These are phyloP conservation scores for Cryptus armator DNA, from an alignment of 2,888 invertebrate genomes.

Conservation along the genomic window DNA sequence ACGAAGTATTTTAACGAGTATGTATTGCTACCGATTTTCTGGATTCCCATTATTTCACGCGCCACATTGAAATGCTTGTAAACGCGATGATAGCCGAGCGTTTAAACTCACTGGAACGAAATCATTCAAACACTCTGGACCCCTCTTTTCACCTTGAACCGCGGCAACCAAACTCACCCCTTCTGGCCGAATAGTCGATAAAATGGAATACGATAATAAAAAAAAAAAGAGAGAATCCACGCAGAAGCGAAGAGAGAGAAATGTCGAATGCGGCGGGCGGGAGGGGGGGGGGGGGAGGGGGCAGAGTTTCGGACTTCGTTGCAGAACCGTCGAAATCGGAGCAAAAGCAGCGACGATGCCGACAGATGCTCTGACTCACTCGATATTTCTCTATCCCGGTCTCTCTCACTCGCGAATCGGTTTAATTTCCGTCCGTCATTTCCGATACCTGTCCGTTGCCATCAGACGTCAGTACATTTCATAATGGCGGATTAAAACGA, in stretches of 20 bases:
- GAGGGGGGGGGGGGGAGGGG: background rate
- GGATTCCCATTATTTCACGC: background rate
- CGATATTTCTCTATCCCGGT: conserved; percentile 48
- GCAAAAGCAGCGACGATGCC: conserved; percentile 45
- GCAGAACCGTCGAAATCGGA: conserved; percentile 37
- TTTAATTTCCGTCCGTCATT: conserved; percentile 80
- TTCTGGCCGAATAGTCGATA: conserved; percentile 17
- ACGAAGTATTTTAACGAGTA: background rate
- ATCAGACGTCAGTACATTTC: conserved; percentile 75
- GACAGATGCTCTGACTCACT: background rate
- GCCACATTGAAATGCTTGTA: conserved; percentile 12
- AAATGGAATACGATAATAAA: conserved; percentile 32
- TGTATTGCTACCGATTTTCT: background rate
- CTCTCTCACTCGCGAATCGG: conserved; percentile 69
- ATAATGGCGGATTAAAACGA: conserved; percentile 79
- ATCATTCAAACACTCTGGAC: conserved; percentile 28
- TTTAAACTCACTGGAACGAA: conserved; percentile 29
- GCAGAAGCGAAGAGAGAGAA: conserved; percentile 10
- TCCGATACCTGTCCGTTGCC: conserved; percentile 76
- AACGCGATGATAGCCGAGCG: conserved; percentile 30
- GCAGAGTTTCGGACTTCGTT: background rate
- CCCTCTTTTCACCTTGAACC: conserved; percentile 33
- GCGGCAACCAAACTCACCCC: background rate
- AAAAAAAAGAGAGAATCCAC: conserved; percentile 31
- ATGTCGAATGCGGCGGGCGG: conserved; percentile 1